Evolutionary conservation across 37 sponge, comb jelly and placozoan genomes (phyloP).

Genomic region (Cladorhizidae sp.): DNA sequence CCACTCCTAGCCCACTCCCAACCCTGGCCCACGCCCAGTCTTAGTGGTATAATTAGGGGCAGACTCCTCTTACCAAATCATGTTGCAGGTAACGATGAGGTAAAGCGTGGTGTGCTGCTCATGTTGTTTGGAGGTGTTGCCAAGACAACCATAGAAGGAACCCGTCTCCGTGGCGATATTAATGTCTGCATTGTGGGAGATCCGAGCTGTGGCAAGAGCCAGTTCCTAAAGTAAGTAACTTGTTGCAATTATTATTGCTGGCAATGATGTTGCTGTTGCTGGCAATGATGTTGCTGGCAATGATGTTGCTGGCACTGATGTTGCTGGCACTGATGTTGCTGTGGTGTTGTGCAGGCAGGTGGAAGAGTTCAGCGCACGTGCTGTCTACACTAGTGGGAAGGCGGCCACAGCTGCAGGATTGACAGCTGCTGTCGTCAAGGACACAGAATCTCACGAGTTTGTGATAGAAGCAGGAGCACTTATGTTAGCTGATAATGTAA

Average conservation of each 20-base stretch:
- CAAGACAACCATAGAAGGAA: slow-evolving; percentile 93
- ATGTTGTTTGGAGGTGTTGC: slow-evolving; percentile 99
- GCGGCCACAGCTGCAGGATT: slow-evolving; percentile 98
- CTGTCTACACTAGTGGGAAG: slow-evolving; percentile 98
- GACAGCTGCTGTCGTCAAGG: slow-evolving; percentile 98
- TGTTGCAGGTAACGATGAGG: slow-evolving; percentile 94
- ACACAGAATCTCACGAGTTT: slow-evolving; percentile 96
- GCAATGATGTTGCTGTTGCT: neutral
- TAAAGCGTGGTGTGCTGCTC: slow-evolving; percentile 94
- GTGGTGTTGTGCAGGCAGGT: slow-evolving; percentile 73
- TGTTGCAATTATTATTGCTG: neutral
- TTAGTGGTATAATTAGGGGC: no score
- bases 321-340: neutral
- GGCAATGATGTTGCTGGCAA: neutral
- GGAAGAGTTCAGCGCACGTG: slow-evolving; percentile 94
- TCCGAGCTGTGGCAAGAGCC: slow-evolving; percentile 98
- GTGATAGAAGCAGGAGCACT: slow-evolving; percentile 99
- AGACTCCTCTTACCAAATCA: neutral
- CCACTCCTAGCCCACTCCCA: neutral
- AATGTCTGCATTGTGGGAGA: slow-evolving; percentile 99
- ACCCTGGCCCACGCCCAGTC: no score
- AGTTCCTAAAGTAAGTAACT: slow-evolving; percentile 90
- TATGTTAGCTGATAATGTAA: slow-evolving; percentile 98
- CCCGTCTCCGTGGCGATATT: slow-evolving; percentile 96
- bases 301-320: neutral